A percentile compares a stretch with the other conserved stretches of the same genome.
phyloP scores from a whole-genome alignment of 2,113 vertebrate species.

The Tylochromis polylepis region DNA sequence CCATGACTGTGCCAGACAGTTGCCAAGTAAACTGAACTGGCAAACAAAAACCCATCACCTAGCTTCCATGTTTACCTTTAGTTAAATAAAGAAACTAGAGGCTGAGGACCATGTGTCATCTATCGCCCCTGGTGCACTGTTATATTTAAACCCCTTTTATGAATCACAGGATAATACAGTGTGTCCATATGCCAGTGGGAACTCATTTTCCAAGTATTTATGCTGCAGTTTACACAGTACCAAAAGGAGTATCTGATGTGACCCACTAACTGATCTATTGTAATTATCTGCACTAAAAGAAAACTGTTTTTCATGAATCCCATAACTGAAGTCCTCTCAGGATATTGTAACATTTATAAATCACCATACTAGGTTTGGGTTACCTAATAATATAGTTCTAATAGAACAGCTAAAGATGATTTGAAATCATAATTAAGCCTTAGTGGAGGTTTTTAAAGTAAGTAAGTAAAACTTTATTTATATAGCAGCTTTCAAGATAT shows the following conservation, averaged over 20 bases:
- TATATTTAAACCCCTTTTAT: conserved; percentile 24
- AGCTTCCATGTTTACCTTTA: conserved; percentile 27
- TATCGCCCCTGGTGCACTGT: not conserved
- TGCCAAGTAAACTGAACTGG: conserved; percentile 20
- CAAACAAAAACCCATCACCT: conserved; percentile 50
- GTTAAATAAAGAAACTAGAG: conserved; percentile 1
- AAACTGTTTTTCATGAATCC: not conserved
- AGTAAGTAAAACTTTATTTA: not conserved
- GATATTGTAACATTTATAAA: not conserved
- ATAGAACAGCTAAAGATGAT: not conserved
- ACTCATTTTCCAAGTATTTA: not conserved
- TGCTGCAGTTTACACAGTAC: not conserved
- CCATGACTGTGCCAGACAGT: conserved; percentile 5
- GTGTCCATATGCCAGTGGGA: not conserved
- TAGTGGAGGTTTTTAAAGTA: not conserved
- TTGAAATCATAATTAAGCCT: not conserved
- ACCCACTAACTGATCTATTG: not conserved
- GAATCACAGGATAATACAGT: not conserved
- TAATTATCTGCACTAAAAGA: not conserved
- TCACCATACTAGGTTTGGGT: not conserved
- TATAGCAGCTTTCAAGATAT: not conserved
- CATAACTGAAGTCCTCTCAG: not conserved
- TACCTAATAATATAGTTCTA: not conserved
- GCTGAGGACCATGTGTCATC: conserved; percentile 14
- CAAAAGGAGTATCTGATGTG: not conserved